phyloP scores from a whole-genome alignment of 2,113 vertebrate species.

The Orthonyx spaldingii region DNA sequence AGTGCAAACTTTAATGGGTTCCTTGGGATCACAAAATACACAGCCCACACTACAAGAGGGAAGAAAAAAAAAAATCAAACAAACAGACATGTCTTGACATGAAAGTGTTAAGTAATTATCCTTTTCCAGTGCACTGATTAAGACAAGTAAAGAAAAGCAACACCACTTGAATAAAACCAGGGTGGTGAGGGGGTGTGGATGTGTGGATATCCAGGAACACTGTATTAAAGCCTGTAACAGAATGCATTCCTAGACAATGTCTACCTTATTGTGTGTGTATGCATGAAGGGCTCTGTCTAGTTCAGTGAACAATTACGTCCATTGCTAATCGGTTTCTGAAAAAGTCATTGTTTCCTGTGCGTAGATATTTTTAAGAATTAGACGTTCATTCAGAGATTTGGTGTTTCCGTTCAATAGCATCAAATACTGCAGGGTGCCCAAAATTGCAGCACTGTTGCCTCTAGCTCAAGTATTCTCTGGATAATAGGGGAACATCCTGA shows the following conservation, averaged over 20 bases:
- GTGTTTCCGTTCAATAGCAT: neutral
- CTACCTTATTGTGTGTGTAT: neutral
- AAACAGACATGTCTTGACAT: neutral
- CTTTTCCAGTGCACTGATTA: neutral
- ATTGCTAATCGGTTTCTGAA: slow-evolving; percentile 49
- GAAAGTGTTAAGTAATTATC: neutral
- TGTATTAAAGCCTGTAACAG: neutral
- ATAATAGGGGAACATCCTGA: neutral
- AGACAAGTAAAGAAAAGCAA: neutral
- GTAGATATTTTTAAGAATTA: slow-evolving; percentile 37
- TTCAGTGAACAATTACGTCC: slow-evolving; percentile 41
- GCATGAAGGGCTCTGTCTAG: slow-evolving; percentile 38
- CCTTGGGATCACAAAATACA: slow-evolving; percentile 90
- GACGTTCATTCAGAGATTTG: slow-evolving; percentile 38
- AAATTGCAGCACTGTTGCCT: neutral
- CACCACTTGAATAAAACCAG: neutral
- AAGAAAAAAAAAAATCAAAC: neutral
- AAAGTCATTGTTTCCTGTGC: slow-evolving; percentile 48
- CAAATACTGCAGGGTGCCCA: neutral
- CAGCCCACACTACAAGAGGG: slow-evolving; percentile 83
- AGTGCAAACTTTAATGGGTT: slow-evolving; percentile 87
- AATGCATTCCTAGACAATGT: slow-evolving; percentile 4
- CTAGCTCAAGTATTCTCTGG: neutral
- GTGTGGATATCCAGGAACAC: neutral
- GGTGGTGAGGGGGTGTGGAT: fast-evolving